These are phyloP conservation scores for Cydia fagiglandana DNA, from an alignment of 1,140 invertebrate species.

Conservation along the genomic window DNA sequence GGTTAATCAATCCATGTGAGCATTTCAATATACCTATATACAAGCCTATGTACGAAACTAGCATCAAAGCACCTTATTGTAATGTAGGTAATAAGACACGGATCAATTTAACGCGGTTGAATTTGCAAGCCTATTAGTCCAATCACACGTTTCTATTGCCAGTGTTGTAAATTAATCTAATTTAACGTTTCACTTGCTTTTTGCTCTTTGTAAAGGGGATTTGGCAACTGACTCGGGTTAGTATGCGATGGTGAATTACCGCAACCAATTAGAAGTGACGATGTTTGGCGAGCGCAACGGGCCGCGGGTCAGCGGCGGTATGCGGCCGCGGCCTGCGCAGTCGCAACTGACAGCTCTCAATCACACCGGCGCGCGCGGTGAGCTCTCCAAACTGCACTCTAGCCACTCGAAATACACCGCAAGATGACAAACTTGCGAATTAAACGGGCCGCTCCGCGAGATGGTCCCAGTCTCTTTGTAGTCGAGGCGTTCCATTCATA, in stretches of 20 bases:
- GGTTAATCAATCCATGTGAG: slow-evolving; percentile 61
- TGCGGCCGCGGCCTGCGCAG: slow-evolving; percentile 39
- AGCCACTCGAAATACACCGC: slow-evolving; percentile 43
- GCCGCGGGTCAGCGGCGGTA: slow-evolving; percentile 52
- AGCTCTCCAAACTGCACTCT: slow-evolving; percentile 46
- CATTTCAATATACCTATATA: slow-evolving; percentile 38
- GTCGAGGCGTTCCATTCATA: slow-evolving; percentile 59
- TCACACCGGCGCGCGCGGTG: slow-evolving; percentile 44
- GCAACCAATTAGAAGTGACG: slow-evolving; percentile 61
- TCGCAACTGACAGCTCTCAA: slow-evolving; percentile 60
- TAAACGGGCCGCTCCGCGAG: slow-evolving; percentile 45
- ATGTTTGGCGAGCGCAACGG: slow-evolving; percentile 58
- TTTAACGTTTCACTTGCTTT: slow-evolving; percentile 40
- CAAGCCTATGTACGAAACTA: slow-evolving; percentile 36
- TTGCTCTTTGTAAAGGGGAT: slow-evolving; percentile 25
- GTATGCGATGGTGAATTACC: slow-evolving; percentile 61
- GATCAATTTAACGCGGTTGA: not conserved
- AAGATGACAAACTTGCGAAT: slow-evolving; percentile 42
- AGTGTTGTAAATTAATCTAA: slow-evolving; percentile 42
- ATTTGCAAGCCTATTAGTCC: slow-evolving; percentile 35
- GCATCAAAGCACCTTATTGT: not conserved
- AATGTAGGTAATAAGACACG: slow-evolving; percentile 15
- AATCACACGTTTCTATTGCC: slow-evolving; percentile 20
- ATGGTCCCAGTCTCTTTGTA: slow-evolving; percentile 57
- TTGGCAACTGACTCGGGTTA: slow-evolving; percentile 39